Evolutionary conservation across 1,140 invertebrate genomes (phyloP).

Genomic region (Subanguina moxae): DNA sequence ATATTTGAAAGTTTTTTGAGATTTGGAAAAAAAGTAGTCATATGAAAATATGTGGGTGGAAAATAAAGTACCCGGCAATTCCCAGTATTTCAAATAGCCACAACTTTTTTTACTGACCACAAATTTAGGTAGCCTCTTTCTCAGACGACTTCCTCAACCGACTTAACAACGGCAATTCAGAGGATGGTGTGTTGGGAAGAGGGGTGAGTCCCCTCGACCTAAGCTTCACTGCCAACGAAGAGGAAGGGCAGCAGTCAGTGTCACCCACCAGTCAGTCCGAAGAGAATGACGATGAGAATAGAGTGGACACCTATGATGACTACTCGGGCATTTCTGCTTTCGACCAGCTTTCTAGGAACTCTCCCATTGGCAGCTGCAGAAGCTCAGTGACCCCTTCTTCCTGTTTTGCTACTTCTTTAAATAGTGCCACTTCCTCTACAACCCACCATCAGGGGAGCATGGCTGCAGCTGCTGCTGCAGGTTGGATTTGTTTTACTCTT

Average conservation of each 20-base stretch:
- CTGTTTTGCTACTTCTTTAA: not conserved
- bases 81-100: too few species aligned
- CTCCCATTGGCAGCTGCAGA: not conserved
- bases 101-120: too few species aligned
- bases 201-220: not conserved
- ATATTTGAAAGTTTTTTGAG: too few species aligned
- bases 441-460: not conserved
- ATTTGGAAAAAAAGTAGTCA: too few species aligned
- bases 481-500: too few species aligned
- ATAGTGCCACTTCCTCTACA: not conserved
- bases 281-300: not conserved
- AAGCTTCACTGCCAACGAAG: not conserved
- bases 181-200: not conserved
- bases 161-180: not conserved
- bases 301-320: not conserved
- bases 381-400: not conserved
- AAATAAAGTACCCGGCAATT: not conserved
- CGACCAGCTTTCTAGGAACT: not conserved
- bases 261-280: not conserved
- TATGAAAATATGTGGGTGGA: too few species aligned
- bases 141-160: slow-evolving; percentile 18
- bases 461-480: not conserved
- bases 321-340: not conserved
- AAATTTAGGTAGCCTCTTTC: not conserved
- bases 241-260: not conserved